Evolutionary conservation across 1,140 invertebrate genomes (phyloP).

Genomic region (Spodoptera frugiperda): DNA sequence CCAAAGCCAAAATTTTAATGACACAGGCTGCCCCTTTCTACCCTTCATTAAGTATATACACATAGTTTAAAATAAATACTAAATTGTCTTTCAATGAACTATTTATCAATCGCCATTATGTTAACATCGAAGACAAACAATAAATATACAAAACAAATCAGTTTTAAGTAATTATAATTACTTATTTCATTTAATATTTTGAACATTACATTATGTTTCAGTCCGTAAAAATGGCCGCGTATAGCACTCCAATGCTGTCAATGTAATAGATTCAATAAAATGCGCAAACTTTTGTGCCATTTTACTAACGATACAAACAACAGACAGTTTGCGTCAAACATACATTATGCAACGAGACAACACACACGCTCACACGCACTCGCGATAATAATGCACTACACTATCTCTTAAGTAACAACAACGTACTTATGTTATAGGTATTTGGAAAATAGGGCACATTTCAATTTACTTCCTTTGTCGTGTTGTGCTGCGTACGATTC

Average conservation of each 20-base stretch:
- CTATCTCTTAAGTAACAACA: constrained; percentile 42
- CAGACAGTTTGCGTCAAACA: constrained; percentile 23
- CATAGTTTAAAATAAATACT: constrained; percentile 45
- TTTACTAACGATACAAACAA: constrained; percentile 42
- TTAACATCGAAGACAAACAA: constrained; percentile 48
- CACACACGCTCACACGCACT: constrained; percentile 28
- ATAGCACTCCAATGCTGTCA: constrained; percentile 40
- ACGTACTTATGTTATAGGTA: constrained; percentile 38
- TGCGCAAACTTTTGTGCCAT: constrained; percentile 36
- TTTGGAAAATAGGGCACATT: constrained; percentile 39
- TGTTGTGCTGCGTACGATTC: constrained; percentile 33
- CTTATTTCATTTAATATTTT: constrained; percentile 47
- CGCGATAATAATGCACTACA: constrained; percentile 44
- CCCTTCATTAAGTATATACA: constrained; percentile 40
- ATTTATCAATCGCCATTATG: constrained; percentile 44
- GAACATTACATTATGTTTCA: constrained; percentile 44
- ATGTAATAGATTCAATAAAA: constrained; percentile 43
- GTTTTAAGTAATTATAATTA: constrained; percentile 45
- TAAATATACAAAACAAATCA: constrained; percentile 49
- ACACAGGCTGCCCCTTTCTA: too few species aligned
- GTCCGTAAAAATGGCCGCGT: constrained; percentile 45
- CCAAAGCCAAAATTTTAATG: too few species aligned
- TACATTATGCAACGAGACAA: constrained; percentile 19
- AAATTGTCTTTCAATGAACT: constrained; percentile 43
- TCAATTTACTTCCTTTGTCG: constrained; percentile 36